Percentiles rank a stretch among this genome's conserved stretches.
Evolutionary conservation across 2,888 invertebrate genomes (phyloP).

Genomic region (Thalpophila matura): DNA sequence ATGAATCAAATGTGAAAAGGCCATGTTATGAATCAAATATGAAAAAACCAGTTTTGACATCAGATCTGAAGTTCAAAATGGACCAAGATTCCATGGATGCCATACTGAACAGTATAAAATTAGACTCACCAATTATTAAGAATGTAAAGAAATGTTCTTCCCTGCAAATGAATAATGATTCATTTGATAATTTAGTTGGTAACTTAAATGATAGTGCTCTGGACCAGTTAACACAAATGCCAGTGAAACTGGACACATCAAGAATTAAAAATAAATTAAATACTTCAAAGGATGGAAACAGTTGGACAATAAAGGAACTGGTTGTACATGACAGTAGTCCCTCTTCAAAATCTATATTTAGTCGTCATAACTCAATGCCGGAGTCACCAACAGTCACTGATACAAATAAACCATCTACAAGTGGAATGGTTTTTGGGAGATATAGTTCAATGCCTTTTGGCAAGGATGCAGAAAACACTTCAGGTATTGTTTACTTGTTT

Average conservation of each 20-base stretch:
- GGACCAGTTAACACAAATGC: slow-evolving; percentile 83
- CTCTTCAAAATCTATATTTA: slow-evolving; percentile 78
- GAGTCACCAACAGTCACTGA: slow-evolving; percentile 80
- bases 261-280: slow-evolving; percentile 56
- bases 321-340: slow-evolving; percentile 77
- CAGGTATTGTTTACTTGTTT: slow-evolving; percentile 61
- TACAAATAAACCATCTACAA: slow-evolving; percentile 79
- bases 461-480: slow-evolving; percentile 68
- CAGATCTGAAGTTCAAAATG: slow-evolving; percentile 73
- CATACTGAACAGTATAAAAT: slow-evolving; percentile 80
- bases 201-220: slow-evolving; percentile 87
- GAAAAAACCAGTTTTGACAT: slow-evolving; percentile 57
- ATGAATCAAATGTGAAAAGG: slow-evolving; percentile 59
- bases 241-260: slow-evolving; percentile 68
- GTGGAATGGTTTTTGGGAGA: slow-evolving; percentile 83
- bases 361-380: slow-evolving; percentile 87
- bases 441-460: slow-evolving; percentile 87
- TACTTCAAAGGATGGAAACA: slow-evolving; percentile 52
- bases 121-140: slow-evolving; percentile 78
- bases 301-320: slow-evolving; percentile 78
- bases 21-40: slow-evolving; percentile 61
- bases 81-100: slow-evolving; percentile 85
- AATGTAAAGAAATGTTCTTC: slow-evolving; percentile 76
- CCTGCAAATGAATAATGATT: slow-evolving; percentile 82
- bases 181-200: slow-evolving; percentile 85